A percentile compares a stretch with the other conserved stretches of the same genome.
These are phyloP conservation scores for Penaeus japonicus DNA, from an alignment of 1,140 invertebrate genomes.

Conservation along the genomic window DNA sequence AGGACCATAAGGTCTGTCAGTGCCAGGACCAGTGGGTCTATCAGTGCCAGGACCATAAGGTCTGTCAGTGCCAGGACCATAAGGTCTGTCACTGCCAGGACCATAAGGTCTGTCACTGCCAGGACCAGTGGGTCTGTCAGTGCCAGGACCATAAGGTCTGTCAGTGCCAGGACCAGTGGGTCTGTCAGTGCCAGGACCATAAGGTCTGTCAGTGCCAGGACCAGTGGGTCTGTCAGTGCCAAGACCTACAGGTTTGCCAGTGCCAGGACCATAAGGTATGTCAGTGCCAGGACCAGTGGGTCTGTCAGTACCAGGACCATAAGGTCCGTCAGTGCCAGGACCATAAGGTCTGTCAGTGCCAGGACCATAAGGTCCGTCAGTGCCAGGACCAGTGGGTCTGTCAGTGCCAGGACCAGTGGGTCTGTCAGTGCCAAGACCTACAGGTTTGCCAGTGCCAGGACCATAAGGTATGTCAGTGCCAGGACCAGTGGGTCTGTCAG, in stretches of 20 bases:
- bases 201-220: background rate
- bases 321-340: background rate
- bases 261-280: background rate
- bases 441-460: background rate
- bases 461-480: background rate
- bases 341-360: background rate
- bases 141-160: background rate
- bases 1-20: background rate
- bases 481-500: background rate
- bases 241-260: background rate
- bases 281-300: background rate
- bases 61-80: background rate
- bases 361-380: background rate
- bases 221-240: background rate
- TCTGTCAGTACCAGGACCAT: background rate
- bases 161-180: background rate
- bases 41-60: background rate
- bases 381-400: background rate
- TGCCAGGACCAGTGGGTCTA: background rate
- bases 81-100: constrained; percentile 7
- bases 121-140: background rate
- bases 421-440: background rate
- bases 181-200: background rate
- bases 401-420: background rate
- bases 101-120: background rate